A percentile compares a stretch with the other conserved stretches of the same genome.
Evolutionary conservation across 2,888 invertebrate genomes (phyloP).

Genomic region (Phragmatobia fuliginosa): DNA sequence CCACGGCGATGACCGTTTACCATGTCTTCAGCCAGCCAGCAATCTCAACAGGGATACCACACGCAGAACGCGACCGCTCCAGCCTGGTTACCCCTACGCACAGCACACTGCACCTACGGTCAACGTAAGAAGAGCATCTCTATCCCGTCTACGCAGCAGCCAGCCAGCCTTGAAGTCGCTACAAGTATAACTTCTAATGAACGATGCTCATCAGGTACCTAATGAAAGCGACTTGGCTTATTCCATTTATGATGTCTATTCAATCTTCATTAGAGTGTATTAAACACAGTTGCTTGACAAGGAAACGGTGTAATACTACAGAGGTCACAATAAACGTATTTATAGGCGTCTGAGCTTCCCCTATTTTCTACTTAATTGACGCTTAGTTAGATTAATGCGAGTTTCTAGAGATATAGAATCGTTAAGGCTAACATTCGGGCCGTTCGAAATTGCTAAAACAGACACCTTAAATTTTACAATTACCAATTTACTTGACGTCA

Average conservation of each 20-base stretch:
- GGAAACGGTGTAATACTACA: constrained; percentile 44
- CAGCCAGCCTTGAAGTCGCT: too few species aligned
- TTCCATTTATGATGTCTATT: constrained; percentile 13
- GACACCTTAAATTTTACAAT: constrained; percentile 12
- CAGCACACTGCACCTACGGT: too few species aligned
- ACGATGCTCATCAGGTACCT: not conserved
- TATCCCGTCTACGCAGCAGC: too few species aligned
- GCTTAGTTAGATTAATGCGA: constrained; percentile 67
- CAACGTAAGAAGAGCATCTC: too few species aligned
- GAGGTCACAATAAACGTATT: constrained; percentile 55
- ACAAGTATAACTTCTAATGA: not conserved
- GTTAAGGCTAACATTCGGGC: constrained; percentile 21
- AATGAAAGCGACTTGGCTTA: not conserved
- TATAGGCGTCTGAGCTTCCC: constrained; percentile 57
- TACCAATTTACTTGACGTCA: constrained; percentile 6
- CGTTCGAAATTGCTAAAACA: not conserved
- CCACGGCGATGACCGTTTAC: too few species aligned
- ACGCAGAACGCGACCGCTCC: too few species aligned
- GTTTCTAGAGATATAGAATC: constrained; percentile 49
- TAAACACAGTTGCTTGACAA: constrained; percentile 30
- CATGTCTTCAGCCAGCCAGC: too few species aligned
- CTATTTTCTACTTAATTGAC: constrained; percentile 71
- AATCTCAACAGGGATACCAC: too few species aligned
- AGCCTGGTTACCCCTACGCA: too few species aligned
- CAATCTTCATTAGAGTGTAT: constrained; percentile 43